Evolutionary conservation across 2,113 vertebrate genomes (phyloP).

Genomic region (Tursiops truncatus): DNA sequence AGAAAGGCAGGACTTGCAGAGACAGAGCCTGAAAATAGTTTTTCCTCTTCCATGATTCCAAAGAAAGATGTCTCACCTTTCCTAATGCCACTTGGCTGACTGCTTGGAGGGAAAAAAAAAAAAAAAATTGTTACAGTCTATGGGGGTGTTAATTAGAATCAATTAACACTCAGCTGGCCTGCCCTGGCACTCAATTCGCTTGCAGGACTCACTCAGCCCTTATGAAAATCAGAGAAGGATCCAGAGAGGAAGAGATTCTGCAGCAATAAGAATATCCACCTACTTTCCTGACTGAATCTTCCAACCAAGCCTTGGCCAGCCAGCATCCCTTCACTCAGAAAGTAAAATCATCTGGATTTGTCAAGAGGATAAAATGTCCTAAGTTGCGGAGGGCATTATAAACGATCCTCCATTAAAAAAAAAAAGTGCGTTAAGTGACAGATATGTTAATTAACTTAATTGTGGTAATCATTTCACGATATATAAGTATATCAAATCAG

Average conservation of each 20-base stretch:
- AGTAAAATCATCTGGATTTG: constrained; percentile 18
- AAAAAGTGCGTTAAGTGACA: neutral
- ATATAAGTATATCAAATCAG: neutral
- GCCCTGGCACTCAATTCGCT: constrained; percentile 75
- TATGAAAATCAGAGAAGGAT: constrained; percentile 57
- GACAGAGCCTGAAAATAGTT: constrained; percentile 78
- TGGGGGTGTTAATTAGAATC: constrained; percentile 76
- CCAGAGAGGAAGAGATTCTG: constrained; percentile 6
- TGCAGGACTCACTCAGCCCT: constrained; percentile 58
- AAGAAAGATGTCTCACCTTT: constrained; percentile 83
- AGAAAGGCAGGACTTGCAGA: constrained; percentile 68
- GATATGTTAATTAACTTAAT: neutral
- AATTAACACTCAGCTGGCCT: constrained; percentile 77
- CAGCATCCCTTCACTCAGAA: neutral
- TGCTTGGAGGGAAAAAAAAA: neutral
- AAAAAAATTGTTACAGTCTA: constrained; percentile 54
- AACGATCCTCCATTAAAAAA: neutral
- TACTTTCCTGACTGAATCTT: neutral
- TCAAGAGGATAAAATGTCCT: constrained; percentile 21
- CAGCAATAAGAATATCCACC: neutral
- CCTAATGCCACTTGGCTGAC: constrained; percentile 73
- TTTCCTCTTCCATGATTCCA: constrained; percentile 80
- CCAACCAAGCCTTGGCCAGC: neutral
- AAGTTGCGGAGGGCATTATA: neutral
- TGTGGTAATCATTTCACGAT: neutral